Evolutionary conservation across 2,888 invertebrate species (phyloP).

Genomic region (Palloptera scutellata): DNA sequence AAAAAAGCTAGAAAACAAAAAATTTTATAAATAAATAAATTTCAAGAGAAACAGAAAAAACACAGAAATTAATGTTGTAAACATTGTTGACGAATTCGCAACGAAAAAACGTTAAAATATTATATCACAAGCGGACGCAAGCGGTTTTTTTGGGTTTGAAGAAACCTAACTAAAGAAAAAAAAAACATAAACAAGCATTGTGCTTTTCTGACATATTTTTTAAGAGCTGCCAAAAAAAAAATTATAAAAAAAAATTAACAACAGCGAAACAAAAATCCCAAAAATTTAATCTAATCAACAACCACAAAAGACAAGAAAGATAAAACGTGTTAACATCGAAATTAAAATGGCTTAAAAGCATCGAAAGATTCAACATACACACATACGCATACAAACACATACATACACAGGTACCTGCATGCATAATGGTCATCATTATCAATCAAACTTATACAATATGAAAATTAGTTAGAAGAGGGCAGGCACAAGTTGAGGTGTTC

Average conservation of each 20-base stretch:
- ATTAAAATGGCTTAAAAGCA: slow-evolving; percentile 5
- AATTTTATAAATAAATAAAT: not conserved
- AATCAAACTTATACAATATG: not conserved
- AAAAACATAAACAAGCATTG: not conserved
- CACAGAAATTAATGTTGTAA: not conserved
- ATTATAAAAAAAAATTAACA: too few relatives aligned
- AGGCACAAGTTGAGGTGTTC: too few relatives aligned
- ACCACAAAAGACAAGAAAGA: not conserved
- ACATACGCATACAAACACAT: not conserved
- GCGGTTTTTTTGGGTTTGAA: not conserved
- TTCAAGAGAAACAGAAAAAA: not conserved
- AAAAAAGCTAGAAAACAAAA: not conserved
- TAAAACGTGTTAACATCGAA: slow-evolving; percentile 2
- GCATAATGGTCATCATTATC: not conserved
- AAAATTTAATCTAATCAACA: slow-evolving; percentile 7
- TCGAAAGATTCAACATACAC: not conserved
- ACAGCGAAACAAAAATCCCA: not conserved
- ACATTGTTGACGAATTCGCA: slow-evolving; percentile 5
- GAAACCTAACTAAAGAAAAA: not conserved
- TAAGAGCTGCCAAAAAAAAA: too few relatives aligned
- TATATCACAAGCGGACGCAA: not conserved
- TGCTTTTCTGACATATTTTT: too few relatives aligned
- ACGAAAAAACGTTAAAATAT: not conserved
- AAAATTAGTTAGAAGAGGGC: not conserved
- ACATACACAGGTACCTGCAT: not conserved